Evolutionary conservation across 2,113 vertebrate genomes (phyloP).

Genomic region (Ivindomyrus marchei): DNA sequence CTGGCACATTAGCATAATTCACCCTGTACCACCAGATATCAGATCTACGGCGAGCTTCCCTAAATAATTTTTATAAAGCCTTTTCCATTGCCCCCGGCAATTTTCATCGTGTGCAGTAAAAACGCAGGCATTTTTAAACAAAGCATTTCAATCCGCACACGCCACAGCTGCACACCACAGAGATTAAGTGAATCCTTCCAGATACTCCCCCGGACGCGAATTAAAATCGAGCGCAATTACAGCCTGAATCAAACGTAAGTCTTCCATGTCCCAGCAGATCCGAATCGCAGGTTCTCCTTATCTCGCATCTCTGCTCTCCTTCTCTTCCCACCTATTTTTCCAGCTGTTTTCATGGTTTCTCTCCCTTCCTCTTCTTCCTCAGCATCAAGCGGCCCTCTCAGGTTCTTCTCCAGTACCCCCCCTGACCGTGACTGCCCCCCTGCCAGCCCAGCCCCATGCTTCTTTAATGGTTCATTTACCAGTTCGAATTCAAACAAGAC

Average conservation of each 20-base stretch:
- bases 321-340: background rate
- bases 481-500: background rate
- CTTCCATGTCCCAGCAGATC: background rate
- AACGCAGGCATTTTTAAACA: background rate
- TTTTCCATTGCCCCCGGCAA: background rate
- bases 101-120: background rate
- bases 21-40: slow-evolving; percentile 16
- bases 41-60: slow-evolving; percentile 21
- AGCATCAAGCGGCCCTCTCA: background rate
- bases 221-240: slow-evolving; percentile 6
- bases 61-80: slow-evolving; percentile 18
- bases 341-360: background rate
- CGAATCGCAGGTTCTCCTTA: background rate
- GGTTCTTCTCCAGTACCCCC: background rate
- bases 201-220: background rate
- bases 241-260: background rate
- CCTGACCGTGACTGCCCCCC: background rate
- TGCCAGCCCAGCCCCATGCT: background rate
- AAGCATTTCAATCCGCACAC: background rate
- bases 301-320: background rate
- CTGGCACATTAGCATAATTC: slow-evolving; percentile 29
- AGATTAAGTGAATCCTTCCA: background rate
- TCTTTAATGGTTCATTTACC: slow-evolving; percentile 12
- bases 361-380: background rate
- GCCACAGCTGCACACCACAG: background rate